Evolutionary conservation across 64 coral and sea anemone genomes (phyloP), one percentile per base, ranked within the genome.

Genomic region (Hydrozoanthus tunicans): DNA sequence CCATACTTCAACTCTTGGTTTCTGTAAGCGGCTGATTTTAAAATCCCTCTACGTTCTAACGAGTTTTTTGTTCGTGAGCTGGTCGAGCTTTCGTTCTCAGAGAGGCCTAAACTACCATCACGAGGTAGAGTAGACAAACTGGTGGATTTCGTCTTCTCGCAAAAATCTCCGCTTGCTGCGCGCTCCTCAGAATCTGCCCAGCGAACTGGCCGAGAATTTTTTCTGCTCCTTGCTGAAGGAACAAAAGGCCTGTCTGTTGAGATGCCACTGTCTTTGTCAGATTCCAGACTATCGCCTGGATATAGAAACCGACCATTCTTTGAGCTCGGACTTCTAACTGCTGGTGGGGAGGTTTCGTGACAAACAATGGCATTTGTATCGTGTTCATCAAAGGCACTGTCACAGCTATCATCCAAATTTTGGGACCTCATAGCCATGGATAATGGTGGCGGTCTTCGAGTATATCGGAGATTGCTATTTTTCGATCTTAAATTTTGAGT

Each of bases 241-340:
- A 91, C 81, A 61, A 91, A 93, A 4, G 95, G 89, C 59, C 89
- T 90, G 77, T 96, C 95, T 13, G 95, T 89, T 1, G 95, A 96
- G 71, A 96, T 96, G 72, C 95, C 95, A 82, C 95, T 96, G 71
- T 96, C 95, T 85, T 96, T 96, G 79, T 96, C 95, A 13, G 95
- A 96, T 85, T 96, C 95, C 43, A 96, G 57, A 82, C 95, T 96
- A 54, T 96, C 95, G 3, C 95, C 92, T 4, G 95, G 92, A 72
- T 92, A 96, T 13, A 96, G 90, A 83, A 96, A 96, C 43, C 84
- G 92, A 55, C 67, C 74, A 59, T 75, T 89, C 6, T 53, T 90
- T 81, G 71, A 56, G 7, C 66, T 70, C 1, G 62, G 56, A 23
- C 78, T 67, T 25, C 74, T 54, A 43, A 43, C 32, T 32, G 64